These are phyloP conservation scores for Drosophila mayri DNA, from an alignment of 1,140 invertebrate species.

Conservation along the genomic window DNA sequence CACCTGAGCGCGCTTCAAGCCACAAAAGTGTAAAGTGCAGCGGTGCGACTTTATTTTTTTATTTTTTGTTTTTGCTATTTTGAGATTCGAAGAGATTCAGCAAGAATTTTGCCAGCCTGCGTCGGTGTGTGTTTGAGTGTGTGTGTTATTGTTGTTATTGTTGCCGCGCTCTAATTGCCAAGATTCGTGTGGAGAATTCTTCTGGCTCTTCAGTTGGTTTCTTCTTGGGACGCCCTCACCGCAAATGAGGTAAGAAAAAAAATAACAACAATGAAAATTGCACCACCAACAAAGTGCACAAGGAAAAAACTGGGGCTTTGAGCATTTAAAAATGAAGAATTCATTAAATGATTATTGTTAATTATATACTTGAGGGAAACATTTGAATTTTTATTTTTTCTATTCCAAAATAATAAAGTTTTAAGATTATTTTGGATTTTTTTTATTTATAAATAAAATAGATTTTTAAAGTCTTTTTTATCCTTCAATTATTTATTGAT, in stretches of 20 bases:
- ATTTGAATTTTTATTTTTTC: too few relatives aligned
- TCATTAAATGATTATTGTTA: neutral
- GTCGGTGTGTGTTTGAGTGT: constrained; percentile 15
- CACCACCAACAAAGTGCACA: constrained; percentile 17
- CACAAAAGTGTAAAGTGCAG: constrained; percentile 81
- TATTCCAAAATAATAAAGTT: too few relatives aligned
- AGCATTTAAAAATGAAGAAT: neutral
- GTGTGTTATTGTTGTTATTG: constrained; percentile 45
- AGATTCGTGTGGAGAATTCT: constrained; percentile 43
- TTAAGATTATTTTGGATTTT: too few relatives aligned
- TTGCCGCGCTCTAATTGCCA: constrained; percentile 58
- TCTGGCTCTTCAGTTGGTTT: constrained; percentile 27
- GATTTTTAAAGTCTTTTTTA: too few relatives aligned
- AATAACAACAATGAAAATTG: constrained; percentile 14
- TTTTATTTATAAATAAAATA: too few relatives aligned
- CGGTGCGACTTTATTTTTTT: constrained; percentile 38
- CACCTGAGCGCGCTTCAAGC: constrained; percentile 60
- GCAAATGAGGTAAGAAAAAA: constrained; percentile 72
- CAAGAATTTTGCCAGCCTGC: constrained; percentile 63
- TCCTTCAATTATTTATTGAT: too few relatives aligned
- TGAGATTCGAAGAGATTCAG: constrained; percentile 37
- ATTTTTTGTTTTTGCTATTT: constrained; percentile 36
- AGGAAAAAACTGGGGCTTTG: neutral
- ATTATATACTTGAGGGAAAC: neutral
- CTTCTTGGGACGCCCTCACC: constrained; percentile 60